phyloP scores from a whole-genome alignment of 2,113 vertebrate genomes.

The Oreochromis niloticus region DNA sequence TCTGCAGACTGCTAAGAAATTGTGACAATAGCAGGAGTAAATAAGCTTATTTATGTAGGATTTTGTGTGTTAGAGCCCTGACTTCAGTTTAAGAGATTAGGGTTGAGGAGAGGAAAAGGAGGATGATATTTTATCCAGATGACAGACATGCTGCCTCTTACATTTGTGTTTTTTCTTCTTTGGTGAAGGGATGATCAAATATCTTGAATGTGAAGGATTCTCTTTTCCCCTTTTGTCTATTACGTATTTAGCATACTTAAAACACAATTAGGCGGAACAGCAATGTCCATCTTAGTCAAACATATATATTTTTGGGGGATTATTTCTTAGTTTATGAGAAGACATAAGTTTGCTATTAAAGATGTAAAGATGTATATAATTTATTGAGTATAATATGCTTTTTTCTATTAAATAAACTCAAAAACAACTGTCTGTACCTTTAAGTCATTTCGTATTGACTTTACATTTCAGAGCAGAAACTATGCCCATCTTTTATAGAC shows the following conservation, averaged over 20 bases:
- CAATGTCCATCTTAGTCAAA: neutral
- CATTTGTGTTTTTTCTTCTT: neutral
- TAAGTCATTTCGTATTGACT: neutral
- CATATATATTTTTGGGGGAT: neutral
- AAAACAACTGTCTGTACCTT: neutral
- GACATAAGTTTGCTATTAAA: neutral
- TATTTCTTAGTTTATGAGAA: neutral
- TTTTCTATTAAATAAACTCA: neutral
- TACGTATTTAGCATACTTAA: neutral
- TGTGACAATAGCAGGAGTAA: neutral
- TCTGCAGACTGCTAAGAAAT: neutral
- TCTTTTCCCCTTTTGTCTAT: neutral
- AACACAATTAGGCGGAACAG: neutral
- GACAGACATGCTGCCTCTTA: neutral
- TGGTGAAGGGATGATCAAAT: neutral
- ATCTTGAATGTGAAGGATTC: neutral
- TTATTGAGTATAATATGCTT: neutral
- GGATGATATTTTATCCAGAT: neutral
- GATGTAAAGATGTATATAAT: neutral
- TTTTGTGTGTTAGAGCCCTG: neutral
- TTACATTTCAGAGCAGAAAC: neutral
- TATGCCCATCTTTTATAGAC: neutral
- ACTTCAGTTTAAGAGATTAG: neutral
- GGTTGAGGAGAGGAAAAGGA: neutral
- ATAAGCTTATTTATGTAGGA: neutral